Evolutionary conservation across 2,888 invertebrate genomes (phyloP).

Genomic region (Listrodromus nycthemerus): DNA sequence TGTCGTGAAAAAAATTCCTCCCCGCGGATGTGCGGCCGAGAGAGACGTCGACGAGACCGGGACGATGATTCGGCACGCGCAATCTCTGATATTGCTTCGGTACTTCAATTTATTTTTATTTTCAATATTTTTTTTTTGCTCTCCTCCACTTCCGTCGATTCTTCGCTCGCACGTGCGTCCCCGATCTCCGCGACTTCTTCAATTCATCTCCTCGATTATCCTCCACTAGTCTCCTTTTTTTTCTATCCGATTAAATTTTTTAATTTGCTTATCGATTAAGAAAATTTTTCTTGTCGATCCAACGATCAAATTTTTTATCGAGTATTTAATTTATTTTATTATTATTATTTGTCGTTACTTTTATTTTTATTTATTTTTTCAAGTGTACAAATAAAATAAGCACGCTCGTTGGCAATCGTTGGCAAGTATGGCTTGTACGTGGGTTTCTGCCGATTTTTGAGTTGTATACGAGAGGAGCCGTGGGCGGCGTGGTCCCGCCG

Average conservation of each 20-base stretch:
- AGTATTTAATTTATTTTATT: no score
- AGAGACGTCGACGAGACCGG: not conserved
- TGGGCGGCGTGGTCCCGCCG: slow-evolving; percentile 80
- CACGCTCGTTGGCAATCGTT: not conserved
- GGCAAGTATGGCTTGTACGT: not conserved
- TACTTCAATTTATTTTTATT: no score
- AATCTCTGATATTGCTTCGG: slow-evolving; percentile 29
- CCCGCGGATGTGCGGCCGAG: not conserved
- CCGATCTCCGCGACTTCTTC: not conserved
- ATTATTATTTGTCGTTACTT: no score
- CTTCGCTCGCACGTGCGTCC: not conserved
- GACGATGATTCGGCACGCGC: slow-evolving; percentile 4
- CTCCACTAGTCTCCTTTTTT: not conserved
- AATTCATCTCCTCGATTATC: not conserved
- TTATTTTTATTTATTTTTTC: not conserved
- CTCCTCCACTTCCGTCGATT: not conserved
- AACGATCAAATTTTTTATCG: no score
- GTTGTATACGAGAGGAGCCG: slow-evolving; percentile 69
- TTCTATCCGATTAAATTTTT: not conserved
- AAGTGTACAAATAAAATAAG: not conserved
- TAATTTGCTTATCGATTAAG: no score
- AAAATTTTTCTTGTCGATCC: no score
- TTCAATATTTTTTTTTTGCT: not conserved
- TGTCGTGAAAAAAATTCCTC: slow-evolving; percentile 28
- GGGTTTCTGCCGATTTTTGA: not conserved